A percentile compares a stretch with the other conserved stretches of the same genome.
Evolutionary conservation across 2,113 vertebrate genomes (phyloP).

Genomic region (Lophius piscatorius): DNA sequence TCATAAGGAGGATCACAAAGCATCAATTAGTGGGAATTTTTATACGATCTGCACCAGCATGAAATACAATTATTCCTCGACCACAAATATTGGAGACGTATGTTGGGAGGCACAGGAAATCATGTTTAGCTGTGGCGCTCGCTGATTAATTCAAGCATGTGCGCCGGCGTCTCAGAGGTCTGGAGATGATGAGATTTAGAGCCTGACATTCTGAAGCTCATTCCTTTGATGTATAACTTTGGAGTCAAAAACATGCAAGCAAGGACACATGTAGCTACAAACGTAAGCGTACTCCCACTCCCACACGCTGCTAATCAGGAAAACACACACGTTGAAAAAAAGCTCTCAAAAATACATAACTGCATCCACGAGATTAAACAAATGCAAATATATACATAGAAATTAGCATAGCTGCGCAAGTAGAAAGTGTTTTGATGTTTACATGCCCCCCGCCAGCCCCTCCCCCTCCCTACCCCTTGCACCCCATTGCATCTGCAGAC

Average conservation of each 20-base stretch:
- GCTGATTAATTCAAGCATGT: conserved; percentile 43
- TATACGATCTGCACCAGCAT: background rate
- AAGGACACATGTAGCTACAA: background rate
- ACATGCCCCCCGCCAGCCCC: conserved; percentile 32
- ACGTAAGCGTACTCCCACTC: background rate
- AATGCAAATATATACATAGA: conserved; percentile 12
- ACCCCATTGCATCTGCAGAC: conserved; percentile 21
- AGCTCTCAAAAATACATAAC: conserved; percentile 2
- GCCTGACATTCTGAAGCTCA: background rate
- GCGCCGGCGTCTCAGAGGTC: conserved; percentile 13
- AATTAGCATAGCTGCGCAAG: conserved; percentile 9
- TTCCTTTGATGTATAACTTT: conserved; percentile 23
- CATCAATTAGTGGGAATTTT: conserved; percentile 14
- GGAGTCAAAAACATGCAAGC: conserved; percentile 1
- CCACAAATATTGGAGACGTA: conserved; percentile 35
- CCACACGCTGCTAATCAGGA: background rate
- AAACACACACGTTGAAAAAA: background rate
- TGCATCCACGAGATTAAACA: conserved; percentile 10
- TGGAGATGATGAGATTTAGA: conserved; percentile 10
- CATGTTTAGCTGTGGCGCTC: conserved; percentile 1
- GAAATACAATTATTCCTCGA: conserved; percentile 21
- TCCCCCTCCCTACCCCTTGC: too few relatives aligned
- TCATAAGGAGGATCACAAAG: background rate
- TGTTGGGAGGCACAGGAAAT: conserved; percentile 16
- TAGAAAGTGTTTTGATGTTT: conserved; percentile 54